These are phyloP conservation scores for Psittacula derbiana DNA, from an alignment of 2,797 vertebrate species.

Conservation along the genomic window DNA sequence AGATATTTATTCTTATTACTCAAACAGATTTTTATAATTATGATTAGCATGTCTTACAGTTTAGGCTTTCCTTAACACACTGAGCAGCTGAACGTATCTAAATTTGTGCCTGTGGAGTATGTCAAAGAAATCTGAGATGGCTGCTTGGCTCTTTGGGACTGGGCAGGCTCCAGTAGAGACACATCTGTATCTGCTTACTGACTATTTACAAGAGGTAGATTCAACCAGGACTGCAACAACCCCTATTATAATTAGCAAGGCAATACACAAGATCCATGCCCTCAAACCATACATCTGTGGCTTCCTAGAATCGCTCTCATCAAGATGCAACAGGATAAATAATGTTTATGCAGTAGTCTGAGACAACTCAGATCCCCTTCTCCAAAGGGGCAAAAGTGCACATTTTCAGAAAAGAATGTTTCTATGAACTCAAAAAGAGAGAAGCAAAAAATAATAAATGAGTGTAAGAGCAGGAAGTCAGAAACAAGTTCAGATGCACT, in stretches of 20 bases:
- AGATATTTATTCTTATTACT: not conserved
- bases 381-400: not conserved
- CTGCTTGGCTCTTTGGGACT: not conserved
- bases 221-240: not conserved
- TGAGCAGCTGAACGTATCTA: not conserved
- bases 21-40: not conserved
- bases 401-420: not conserved
- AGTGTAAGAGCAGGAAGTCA: not conserved
- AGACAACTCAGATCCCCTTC: not conserved
- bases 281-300: not conserved
- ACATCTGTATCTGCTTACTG: not conserved
- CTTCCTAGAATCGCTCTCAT: not conserved
- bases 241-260: not conserved
- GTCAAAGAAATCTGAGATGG: not conserved
- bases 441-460: not conserved
- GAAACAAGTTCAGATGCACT: not conserved
- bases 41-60: not conserved
- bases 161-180: not conserved
- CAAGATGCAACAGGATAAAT: not conserved
- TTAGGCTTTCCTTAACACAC: not conserved
- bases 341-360: not conserved
- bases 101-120: not conserved
- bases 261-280: not conserved
- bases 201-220: not conserved
- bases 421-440: not conserved